phyloP scores from a whole-genome alignment of 1,140 invertebrate species.

The Cotesia chilonis region DNA sequence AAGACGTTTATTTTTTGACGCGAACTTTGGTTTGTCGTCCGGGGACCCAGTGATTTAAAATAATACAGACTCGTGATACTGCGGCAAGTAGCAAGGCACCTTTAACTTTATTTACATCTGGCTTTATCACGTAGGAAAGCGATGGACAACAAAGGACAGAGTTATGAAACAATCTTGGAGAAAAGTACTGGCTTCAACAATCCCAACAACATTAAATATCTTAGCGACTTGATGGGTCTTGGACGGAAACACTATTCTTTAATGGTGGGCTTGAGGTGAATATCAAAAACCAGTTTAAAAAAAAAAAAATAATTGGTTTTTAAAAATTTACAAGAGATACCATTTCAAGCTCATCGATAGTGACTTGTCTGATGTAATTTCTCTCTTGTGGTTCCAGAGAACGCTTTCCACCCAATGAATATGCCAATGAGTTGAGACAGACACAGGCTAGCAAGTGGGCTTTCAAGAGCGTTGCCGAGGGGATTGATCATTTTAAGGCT shows the following conservation, averaged over 20 bases:
- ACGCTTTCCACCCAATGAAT: constrained; percentile 81
- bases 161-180: constrained; percentile 84
- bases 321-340: constrained; percentile 19
- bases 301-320: constrained; percentile 4
- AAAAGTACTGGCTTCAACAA: constrained; percentile 89
- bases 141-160: constrained; percentile 79
- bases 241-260: constrained; percentile 76
- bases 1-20: neutral
- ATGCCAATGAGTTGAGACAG: constrained; percentile 83
- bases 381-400: constrained; percentile 66
- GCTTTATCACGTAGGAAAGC: constrained; percentile 74
- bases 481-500: constrained; percentile 92
- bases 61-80: neutral
- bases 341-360: constrained; percentile 35
- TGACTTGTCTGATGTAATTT: constrained; percentile 41
- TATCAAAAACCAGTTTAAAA: constrained; percentile 30
- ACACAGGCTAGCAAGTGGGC: constrained; percentile 93
- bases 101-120: constrained; percentile 42
- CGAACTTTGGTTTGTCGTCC: constrained; percentile 1
- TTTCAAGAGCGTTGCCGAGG: constrained; percentile 89
- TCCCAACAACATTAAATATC: constrained; percentile 85
- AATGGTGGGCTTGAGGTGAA: constrained; percentile 79
- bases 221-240: constrained; percentile 77
- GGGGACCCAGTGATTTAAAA: neutral
- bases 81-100: constrained; percentile 23